Conservation (phyloP, 1,140 invertebrate genomes). For the Leptestheria dahalacensis region DNA sequence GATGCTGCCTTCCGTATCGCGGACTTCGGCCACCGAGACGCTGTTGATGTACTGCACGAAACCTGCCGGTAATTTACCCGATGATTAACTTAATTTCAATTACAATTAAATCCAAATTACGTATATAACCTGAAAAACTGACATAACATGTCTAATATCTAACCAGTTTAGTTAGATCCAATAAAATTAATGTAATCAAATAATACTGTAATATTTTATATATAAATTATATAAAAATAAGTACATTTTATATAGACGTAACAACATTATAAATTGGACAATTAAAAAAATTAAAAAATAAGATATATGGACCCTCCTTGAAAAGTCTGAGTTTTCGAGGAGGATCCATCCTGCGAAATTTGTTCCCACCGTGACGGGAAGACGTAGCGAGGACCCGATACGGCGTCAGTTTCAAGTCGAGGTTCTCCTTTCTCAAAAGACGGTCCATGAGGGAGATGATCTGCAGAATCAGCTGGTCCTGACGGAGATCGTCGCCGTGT, state of each 20-base stretch:
- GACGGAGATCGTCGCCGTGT: constrained; percentile 93
- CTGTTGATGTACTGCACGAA: constrained; percentile 98
- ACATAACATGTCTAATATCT: too few relatives aligned
- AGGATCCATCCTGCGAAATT: too few relatives aligned
- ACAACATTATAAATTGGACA: not conserved
- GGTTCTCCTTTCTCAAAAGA: constrained; percentile 75
- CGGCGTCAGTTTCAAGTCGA: constrained; percentile 89
- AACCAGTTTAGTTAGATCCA: too few relatives aligned
- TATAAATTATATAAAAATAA: too few relatives aligned
- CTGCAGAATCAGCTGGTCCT: constrained; percentile 93
- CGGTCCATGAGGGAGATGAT: constrained; percentile 99
- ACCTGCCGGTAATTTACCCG: too few relatives aligned
- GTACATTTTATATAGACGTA: too few relatives aligned
- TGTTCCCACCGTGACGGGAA: constrained; percentile 75
- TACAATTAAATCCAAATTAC: not conserved
- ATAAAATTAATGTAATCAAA: too few relatives aligned
- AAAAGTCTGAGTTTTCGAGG: too few relatives aligned
- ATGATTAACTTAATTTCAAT: constrained; percentile 17
- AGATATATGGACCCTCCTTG: too few relatives aligned
- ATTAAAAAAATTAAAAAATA: constrained; percentile 3
- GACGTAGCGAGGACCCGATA: constrained; percentile 88
- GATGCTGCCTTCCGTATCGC: constrained; percentile 71
- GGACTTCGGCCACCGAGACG: constrained; percentile 75
- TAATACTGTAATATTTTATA: too few relatives aligned
- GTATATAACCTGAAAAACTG: too few relatives aligned